phyloP scores from a whole-genome alignment of 23 tunicate species.

The Diplosoma virens region DNA sequence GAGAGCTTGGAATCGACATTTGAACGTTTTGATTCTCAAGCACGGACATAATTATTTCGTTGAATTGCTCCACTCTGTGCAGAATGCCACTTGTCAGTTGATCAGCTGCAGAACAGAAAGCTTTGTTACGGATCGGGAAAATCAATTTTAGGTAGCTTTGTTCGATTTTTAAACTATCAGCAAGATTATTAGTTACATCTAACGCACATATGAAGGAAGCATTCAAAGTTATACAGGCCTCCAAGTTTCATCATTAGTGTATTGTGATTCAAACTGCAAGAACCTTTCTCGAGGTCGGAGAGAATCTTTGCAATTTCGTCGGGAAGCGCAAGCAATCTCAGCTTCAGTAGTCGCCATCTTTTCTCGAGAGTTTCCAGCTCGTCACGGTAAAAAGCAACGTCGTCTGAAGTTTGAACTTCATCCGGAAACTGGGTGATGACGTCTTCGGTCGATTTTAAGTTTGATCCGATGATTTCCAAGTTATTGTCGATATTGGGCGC shows the following conservation, averaged over 20 bases:
- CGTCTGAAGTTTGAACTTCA: conserved; percentile 19
- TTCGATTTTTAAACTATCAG: too few relatives aligned
- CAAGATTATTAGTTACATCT: too few relatives aligned
- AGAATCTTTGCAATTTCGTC: not conserved
- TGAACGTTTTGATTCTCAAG: conserved; percentile 38
- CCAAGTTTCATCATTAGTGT: too few relatives aligned
- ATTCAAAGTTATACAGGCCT: too few relatives aligned
- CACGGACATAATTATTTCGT: conserved; percentile 15
- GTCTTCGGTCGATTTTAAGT: conserved; percentile 39
- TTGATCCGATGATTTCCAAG: conserved; percentile 45
- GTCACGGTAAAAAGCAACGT: conserved; percentile 12
- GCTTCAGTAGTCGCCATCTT: conserved; percentile 59
- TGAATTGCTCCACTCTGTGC: conserved; percentile 38
- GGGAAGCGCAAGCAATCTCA: not conserved
- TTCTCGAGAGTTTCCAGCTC: conserved; percentile 26
- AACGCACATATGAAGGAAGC: too few relatives aligned
- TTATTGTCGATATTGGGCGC: conserved; percentile 35
- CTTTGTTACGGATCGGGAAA: conserved; percentile 4
- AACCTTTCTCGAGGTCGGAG: conserved; percentile 21
- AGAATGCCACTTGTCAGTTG: conserved; percentile 36
- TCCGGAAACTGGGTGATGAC: conserved; percentile 63
- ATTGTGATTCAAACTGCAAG: too few relatives aligned
- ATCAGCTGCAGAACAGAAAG: conserved; percentile 38
- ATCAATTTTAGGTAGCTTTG: too few relatives aligned
- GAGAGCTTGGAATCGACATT: conserved; percentile 53